Percentiles rank a stretch among this genome's conserved stretches.
Evolutionary conservation across 2,113 vertebrate genomes (phyloP).

Genomic region (Prietella phreatophila): DNA sequence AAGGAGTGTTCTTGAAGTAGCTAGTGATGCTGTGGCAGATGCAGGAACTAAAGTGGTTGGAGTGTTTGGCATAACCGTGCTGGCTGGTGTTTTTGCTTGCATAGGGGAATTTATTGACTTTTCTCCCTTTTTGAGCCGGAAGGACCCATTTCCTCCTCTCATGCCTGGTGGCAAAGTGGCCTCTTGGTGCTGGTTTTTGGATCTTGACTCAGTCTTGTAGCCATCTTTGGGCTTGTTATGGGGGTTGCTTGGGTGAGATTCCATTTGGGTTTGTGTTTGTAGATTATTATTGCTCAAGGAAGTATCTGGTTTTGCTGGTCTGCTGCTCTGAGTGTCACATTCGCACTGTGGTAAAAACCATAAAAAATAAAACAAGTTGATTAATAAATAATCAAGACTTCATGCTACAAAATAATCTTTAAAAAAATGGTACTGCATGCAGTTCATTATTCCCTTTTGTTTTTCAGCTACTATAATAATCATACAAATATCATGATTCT

Average conservation of each 20-base stretch:
- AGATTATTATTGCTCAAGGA: not conserved
- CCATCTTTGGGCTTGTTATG: slow-evolving; percentile 35
- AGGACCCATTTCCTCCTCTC: slow-evolving; percentile 11
- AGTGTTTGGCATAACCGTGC: not conserved
- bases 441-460: not conserved
- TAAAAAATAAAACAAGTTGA: not conserved
- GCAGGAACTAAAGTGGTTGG: not conserved
- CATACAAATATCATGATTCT: not conserved
- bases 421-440: not conserved
- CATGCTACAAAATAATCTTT: not conserved
- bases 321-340: not conserved
- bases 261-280: slow-evolving; percentile 7
- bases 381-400: not conserved
- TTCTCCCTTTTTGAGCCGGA: not conserved
- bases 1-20: slow-evolving; percentile 5
- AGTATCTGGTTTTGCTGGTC: not conserved
- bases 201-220: slow-evolving; percentile 52
- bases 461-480: not conserved
- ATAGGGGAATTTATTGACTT: not conserved
- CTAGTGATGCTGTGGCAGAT: not conserved
- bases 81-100: slow-evolving; percentile 24
- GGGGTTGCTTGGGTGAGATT: not conserved
- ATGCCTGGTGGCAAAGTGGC: slow-evolving; percentile 36
- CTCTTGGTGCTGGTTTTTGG: slow-evolving; percentile 24
- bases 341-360: not conserved